Conservation (phyloP, 2,113 vertebrate species). For the Ibidorhyncha struthersii region DNA sequence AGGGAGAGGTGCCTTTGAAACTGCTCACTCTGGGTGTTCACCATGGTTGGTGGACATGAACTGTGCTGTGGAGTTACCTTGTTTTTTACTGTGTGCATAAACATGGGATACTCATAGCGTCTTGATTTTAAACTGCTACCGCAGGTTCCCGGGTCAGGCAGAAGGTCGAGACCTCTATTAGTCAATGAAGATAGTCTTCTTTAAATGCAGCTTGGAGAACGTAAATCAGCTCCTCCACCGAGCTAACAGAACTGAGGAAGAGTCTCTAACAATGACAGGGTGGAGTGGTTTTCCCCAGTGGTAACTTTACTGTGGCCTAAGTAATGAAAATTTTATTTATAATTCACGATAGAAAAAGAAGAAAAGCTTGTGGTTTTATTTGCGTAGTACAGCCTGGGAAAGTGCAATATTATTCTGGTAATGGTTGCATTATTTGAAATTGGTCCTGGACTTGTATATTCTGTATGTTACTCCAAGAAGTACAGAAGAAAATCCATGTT, state of each 20-base stretch:
- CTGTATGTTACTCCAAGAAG: background rate
- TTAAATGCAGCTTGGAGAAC: background rate
- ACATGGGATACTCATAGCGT: background rate
- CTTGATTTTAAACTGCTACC: background rate
- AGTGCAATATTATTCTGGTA: background rate
- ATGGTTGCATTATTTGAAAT: background rate
- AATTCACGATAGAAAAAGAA: background rate
- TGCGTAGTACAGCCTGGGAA: background rate
- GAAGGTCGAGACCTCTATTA: background rate
- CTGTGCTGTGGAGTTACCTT: background rate
- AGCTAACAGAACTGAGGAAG: background rate
- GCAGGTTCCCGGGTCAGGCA: rapidly evolving
- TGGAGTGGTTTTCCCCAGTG: background rate
- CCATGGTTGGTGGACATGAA: background rate
- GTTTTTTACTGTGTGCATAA: background rate
- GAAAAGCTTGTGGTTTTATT: background rate
- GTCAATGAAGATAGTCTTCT: background rate
- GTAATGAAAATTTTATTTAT: background rate
- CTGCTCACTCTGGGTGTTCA: background rate
- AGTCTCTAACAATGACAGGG: background rate
- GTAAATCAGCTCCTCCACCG: background rate
- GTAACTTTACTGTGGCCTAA: background rate
- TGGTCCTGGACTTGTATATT: background rate
- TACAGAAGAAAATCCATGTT: background rate
- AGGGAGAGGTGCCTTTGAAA: background rate